Evolutionary conservation across 2,888 invertebrate species (phyloP), one percentile per base, ranked within the genome.

Genomic region (Parthenolecanium corni): DNA sequence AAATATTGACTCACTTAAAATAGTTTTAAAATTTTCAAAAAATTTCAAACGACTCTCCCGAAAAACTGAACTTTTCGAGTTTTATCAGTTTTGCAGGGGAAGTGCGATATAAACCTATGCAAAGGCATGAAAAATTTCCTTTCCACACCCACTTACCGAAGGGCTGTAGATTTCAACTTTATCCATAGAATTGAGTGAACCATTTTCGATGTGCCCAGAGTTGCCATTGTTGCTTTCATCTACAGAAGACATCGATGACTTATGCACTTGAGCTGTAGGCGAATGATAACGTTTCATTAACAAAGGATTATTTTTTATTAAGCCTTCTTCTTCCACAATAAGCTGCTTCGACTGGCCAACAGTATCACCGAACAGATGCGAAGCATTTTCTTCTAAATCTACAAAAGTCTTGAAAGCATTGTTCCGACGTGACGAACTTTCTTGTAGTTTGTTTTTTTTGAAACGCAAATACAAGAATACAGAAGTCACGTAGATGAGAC

Each of bases 401-500:
- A 51, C 38, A 4, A 52, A 64, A 36, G 64, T 64, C 52, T 64
- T 64, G 23, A 64, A 65, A 4, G 64, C 62, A 3, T 64, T 62
- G n/a, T 70, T 23, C 71, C 72, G 44, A 70, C 71, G 21, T 65
- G 64, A 46, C 66, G 65, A 24, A 62, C 65, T 63, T 66, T 63
- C 42, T 53, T 64, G 62, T 2, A 65, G 49, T 12, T 64, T 56
- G n/a, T 53, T 53, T 40, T 67, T 64, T 9, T 65, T 64, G n/a
- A 65, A 81, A 72, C 88, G 86, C 51, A 91, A 73, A 71, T 89
- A 91, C 14, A 90, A 78, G 65, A 89, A 85, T 21, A 90, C 86
- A 4, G 89, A 89, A 0, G 88, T 86, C 18, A 90, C 85, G 73
- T 91, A 91, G 69, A 90, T 85, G 36, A 90, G 77, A 0, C 89